These are phyloP conservation scores for Poeciliopsis presidionis DNA, from an alignment of 2,797 vertebrate species.

Conservation along the genomic window DNA sequence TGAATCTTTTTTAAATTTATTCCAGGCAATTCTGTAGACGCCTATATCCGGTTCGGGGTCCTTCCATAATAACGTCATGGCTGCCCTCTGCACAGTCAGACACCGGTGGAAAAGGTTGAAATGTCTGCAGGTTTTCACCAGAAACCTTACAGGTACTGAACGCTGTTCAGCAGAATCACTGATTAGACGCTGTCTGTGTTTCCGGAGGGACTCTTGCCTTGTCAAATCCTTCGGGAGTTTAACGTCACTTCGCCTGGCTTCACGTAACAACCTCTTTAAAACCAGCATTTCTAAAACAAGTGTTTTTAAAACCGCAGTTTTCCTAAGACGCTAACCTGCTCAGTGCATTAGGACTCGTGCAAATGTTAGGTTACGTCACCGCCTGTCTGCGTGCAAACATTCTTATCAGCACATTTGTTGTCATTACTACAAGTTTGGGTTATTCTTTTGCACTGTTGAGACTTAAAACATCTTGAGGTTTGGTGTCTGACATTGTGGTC, in stretches of 20 bases:
- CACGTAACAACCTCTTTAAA: not conserved
- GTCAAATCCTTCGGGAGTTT: not conserved
- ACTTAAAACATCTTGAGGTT: not conserved
- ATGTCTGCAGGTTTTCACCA: conserved; percentile 41
- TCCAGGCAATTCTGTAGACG: conserved; percentile 66
- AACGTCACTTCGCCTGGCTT: not conserved
- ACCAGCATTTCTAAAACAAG: too few relatives aligned
- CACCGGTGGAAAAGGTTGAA: conserved; percentile 68
- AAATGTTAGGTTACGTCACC: not conserved
- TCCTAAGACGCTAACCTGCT: not conserved
- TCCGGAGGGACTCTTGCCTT: not conserved
- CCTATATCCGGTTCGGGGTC: conserved; percentile 50
- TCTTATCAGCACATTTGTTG: not conserved
- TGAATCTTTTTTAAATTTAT: conserved; percentile 19
- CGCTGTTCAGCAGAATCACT: accelerated
- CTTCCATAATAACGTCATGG: conserved; percentile 78
- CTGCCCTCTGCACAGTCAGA: conserved; percentile 69
- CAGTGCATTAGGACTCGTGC: not conserved
- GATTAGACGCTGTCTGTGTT: not conserved
- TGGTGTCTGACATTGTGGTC: not conserved
- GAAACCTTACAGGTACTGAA: conserved; percentile 73
- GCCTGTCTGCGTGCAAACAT: not conserved
- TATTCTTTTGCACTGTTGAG: not conserved
- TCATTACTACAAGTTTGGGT: not conserved
- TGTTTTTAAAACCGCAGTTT: not conserved